A percentile compares a stretch with the other conserved stretches of the same genome.
These are phyloP conservation scores for Tribolium freemani DNA, from an alignment of 2,888 invertebrate genomes.

Conservation along the genomic window DNA sequence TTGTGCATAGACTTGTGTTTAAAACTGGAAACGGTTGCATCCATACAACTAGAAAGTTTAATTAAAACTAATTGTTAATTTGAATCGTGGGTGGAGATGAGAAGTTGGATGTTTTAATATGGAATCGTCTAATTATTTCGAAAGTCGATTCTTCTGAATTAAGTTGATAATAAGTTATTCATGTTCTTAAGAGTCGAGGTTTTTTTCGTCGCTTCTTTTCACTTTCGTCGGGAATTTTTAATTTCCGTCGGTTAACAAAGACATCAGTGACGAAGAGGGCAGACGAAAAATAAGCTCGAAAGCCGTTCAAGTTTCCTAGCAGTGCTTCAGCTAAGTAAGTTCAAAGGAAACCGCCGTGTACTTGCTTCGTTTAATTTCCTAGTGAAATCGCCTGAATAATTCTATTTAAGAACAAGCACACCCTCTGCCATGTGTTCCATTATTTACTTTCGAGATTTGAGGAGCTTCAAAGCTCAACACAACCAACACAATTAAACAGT, in stretches of 20 bases:
- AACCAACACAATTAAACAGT: background rate
- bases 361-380: conserved; percentile 29
- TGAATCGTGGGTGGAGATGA: conserved; percentile 3
- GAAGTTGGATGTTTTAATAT: background rate
- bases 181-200: background rate
- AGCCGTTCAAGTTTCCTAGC: conserved; percentile 26
- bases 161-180: conserved; percentile 21
- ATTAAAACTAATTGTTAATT: conserved; percentile 30
- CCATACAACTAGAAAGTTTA: conserved; percentile 3
- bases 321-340: conserved; percentile 12
- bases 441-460: conserved; percentile 20
- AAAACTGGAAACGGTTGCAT: conserved; percentile 8
- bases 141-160: conserved; percentile 12
- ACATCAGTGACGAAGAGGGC: conserved; percentile 26
- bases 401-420: conserved; percentile 23
- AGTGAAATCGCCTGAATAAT: conserved; percentile 36
- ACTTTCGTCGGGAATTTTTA: conserved; percentile 27
- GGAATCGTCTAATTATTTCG: conserved; percentile 24
- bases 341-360: conserved; percentile 35
- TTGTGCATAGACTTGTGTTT: background rate
- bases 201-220: background rate
- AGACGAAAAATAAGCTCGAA: conserved; percentile 26
- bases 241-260: conserved; percentile 36
- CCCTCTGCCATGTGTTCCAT: conserved; percentile 17
- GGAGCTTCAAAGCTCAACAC: background rate